These are phyloP conservation scores for Schizothorax lantsangensis DNA, from an alignment of 2,797 vertebrate genomes.

Conservation along the genomic window DNA sequence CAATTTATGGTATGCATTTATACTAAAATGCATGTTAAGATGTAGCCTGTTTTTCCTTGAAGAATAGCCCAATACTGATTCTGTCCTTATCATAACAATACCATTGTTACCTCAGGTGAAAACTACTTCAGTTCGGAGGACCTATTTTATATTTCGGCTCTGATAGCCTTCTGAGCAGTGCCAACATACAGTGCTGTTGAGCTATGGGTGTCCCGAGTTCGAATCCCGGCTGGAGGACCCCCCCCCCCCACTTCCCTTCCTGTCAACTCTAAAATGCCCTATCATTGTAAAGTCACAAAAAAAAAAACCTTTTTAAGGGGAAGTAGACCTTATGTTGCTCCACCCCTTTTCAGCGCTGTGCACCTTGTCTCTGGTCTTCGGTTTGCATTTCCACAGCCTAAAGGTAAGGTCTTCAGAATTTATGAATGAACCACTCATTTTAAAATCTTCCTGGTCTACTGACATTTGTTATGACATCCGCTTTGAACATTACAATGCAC, in stretches of 20 bases:
- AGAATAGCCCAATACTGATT: not conserved
- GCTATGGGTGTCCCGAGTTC: not conserved
- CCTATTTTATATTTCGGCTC: not conserved
- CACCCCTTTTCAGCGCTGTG: not conserved
- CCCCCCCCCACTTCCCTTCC: not conserved
- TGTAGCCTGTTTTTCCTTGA: not conserved
- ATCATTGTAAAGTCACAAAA: not conserved
- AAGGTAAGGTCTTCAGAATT: not conserved
- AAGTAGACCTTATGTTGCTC: not conserved
- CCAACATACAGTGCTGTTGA: not conserved
- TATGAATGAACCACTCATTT: not conserved
- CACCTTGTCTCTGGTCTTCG: not conserved
- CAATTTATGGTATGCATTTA: not conserved
- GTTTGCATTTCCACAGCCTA: not conserved
- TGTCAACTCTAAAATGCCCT: no score
- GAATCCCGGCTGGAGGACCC: not conserved
- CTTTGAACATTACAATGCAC: no score
- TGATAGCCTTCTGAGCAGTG: not conserved
- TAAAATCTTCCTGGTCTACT: no score
- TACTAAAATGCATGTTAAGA: not conserved
- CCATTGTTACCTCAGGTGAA: not conserved
- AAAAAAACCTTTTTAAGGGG: no score
- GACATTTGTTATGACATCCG: no score
- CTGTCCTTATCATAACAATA: not conserved
- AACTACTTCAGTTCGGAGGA: not conserved